Conservation (phyloP, 2,113 vertebrate genomes). For the Dicrurus megarhynchus region DNA sequence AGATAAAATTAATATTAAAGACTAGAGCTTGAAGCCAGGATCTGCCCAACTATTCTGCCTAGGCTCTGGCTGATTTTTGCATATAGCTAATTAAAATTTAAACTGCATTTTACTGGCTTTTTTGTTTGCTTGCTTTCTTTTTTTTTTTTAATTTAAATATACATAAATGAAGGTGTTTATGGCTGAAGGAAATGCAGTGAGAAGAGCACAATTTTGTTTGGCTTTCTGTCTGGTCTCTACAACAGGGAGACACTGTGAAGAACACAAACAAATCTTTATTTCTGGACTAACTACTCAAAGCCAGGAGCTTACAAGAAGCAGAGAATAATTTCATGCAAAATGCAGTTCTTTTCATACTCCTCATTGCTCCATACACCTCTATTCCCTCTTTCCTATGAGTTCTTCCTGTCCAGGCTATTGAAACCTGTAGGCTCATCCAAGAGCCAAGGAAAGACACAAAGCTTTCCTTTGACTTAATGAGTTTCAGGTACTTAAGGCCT, state of each 20-base stretch:
- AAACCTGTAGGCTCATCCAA: slow-evolving; percentile 4
- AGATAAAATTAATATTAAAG: neutral
- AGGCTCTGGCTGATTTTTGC: neutral
- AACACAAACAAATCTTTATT: slow-evolving; percentile 60
- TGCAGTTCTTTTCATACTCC: neutral
- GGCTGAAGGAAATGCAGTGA: slow-evolving; percentile 46
- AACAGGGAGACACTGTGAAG: slow-evolving; percentile 39
- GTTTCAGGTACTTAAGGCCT: neutral
- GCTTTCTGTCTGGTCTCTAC: slow-evolving; percentile 30
- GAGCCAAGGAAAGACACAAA: slow-evolving; percentile 33
- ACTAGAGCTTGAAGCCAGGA: neutral
- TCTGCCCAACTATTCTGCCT: neutral
- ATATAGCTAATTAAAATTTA: neutral
- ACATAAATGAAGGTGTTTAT: slow-evolving; percentile 41
- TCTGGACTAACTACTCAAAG: slow-evolving; percentile 29
- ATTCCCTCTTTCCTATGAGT: neutral
- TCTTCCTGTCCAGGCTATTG: slow-evolving; percentile 10
- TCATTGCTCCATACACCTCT: neutral
- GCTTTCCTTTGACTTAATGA: slow-evolving; percentile 33
- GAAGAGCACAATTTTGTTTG: slow-evolving; percentile 37
- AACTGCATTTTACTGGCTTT: neutral
- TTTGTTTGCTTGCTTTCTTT: neutral
- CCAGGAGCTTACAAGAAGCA: slow-evolving; percentile 3
- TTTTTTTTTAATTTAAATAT: neutral
- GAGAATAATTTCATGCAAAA: slow-evolving; percentile 29